Evolutionary conservation across 2,888 invertebrate species (phyloP), one percentile per base, ranked within the genome.

Genomic region (Theretra japonica): DNA sequence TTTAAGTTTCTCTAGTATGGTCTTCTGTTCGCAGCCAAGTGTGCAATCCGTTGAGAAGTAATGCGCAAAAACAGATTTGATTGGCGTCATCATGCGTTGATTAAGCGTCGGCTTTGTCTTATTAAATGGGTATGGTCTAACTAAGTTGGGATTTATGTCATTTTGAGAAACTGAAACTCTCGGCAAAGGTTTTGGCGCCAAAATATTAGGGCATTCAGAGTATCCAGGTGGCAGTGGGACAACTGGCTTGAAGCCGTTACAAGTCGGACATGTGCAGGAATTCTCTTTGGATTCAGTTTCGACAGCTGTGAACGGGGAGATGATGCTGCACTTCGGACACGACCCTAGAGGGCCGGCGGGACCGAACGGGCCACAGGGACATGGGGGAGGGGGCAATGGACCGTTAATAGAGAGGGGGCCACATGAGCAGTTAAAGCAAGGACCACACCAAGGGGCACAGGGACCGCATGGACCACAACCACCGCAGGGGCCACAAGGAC

Each of bases 351-450:
- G 53, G 17, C 53, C 21, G n/a, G n/a, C 25, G 1, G 53, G 28
- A n/a, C 68, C 28, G n/a, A 25, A 19, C 15, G 53, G n/a, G n/a
- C 41, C 41, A 21, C 11, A 41, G 5, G 21, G 5, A 30, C 41
- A 41, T 15, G n/a, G 19, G 28, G 30, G 19, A 6, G 25, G 25
- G 68, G 53, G 15, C 48, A 75, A 7, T 1, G 70, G 33, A 59
- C 33, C 21, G 33, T 8, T 25, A 6, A 75, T 41, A 4, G 76
- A 77, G 4, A 72, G 25, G 6, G 74, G 82, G 2, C 71, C 1
- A 48, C 80, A 79, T 4, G 79, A 75, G 48, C 79, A 81, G 62
- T 81, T 79, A 11, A 75, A 62, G 60, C 82, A 79, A 4, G 82
- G 79, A 6, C 65, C 71, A 57, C 30, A 28, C 25, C 70, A 69